These are phyloP conservation scores for Motacilla tschutschensis DNA, from an alignment of 2,113 vertebrate genomes.

Conservation along the genomic window DNA sequence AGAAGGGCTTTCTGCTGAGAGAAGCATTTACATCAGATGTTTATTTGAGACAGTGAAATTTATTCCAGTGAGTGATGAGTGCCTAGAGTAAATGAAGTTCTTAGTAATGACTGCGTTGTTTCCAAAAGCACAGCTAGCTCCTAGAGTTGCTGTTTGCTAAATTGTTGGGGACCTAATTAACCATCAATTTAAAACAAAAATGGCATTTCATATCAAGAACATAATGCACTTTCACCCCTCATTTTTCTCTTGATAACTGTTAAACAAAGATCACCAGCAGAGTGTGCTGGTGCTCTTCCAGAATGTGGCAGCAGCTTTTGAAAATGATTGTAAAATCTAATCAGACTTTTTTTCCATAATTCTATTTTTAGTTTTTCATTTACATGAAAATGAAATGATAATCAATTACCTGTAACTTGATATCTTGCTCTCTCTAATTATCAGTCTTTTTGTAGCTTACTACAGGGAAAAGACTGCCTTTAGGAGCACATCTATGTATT, in stretches of 20 bases:
- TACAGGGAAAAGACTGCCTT: background rate
- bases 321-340: background rate
- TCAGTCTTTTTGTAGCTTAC: background rate
- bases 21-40: background rate
- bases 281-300: slow-evolving; percentile 43
- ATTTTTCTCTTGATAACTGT: background rate
- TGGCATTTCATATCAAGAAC: background rate
- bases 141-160: background rate
- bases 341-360: background rate
- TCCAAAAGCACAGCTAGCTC: background rate
- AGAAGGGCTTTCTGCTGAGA: slow-evolving; percentile 6
- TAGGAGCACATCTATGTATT: background rate
- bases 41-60: slow-evolving; percentile 8
- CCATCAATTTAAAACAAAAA: slow-evolving; percentile 9
- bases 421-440: background rate
- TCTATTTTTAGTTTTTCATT: slow-evolving; percentile 23
- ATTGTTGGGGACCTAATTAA: background rate
- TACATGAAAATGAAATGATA: slow-evolving; percentile 13
- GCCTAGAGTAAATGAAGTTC: background rate
- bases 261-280: slow-evolving; percentile 35
- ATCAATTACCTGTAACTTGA: background rate
- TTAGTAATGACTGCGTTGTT: background rate
- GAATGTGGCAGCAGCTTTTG: background rate
- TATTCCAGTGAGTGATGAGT: background rate
- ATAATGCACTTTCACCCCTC: background rate